Base-by-base conservation (phyloP, 92 coral and sea anemone genomes). In the Epizoanthus stellaris region DNA sequence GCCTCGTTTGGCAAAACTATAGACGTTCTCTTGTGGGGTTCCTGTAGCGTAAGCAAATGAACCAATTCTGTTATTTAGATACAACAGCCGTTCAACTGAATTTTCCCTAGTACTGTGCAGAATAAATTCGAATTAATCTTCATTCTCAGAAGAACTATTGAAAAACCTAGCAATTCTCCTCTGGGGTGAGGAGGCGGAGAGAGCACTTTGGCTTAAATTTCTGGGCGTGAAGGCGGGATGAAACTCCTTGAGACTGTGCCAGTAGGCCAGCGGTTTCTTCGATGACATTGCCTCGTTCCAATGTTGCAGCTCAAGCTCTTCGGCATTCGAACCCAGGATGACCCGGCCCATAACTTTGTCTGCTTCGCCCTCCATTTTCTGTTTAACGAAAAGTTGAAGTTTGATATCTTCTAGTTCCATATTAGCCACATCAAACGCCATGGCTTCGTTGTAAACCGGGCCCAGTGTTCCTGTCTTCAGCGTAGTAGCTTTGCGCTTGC, bases 391-490 rank as follows among this genome's bases (percentile, higher is more conserved):
- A 52, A 97, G 88, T 76, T 95, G 99, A n/a, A 97, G 91, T 60
- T 92, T 95, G 64, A 97, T 88, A 85, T 97, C 95, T n/a, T 84
- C 88, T 16, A 95, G 66, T 6, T 90, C 91, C 85, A 92, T 93
- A 77, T 95, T 94, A 3, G 97, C 93, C 45, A 91, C 95, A 74
- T 95, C 99, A 69, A 97, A 97, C 12, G 98, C 95, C 89, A 97
- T 89, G n/a, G 99, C 98, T 75, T 97, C 99, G 86, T 97, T 97
- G 88, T 97, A 97, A 16, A 97, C 98, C 1, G 98, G 98, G 60
- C 85, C 87, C 57, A 95, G 87, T 43, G 98, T 91, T 13, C 98
- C 98, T 61, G 96, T 80, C 87, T 93, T 87, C 4, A 94, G 68
- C 10, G 97, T 90, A 4, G 99, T 97, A 54, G 98, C 88, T 88